A percentile compares a stretch with the other conserved stretches of the same genome.
These are phyloP conservation scores for Drosophila takahashii DNA, from an alignment of 1,140 invertebrate genomes.

Conservation along the genomic window DNA sequence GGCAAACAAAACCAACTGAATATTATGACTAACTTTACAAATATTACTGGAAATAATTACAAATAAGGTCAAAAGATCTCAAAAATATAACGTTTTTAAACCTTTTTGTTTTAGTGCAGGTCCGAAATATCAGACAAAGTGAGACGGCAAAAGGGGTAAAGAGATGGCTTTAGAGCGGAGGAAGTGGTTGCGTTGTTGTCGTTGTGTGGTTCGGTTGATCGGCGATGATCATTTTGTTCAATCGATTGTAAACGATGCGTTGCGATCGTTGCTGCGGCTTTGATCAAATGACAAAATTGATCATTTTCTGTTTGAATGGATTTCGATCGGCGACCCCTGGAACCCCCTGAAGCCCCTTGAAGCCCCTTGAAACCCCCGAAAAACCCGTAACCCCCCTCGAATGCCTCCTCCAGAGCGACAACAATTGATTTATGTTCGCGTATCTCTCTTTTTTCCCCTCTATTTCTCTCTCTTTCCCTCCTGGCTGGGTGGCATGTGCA, in stretches of 20 bases:
- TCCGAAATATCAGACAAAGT: conserved; percentile 3
- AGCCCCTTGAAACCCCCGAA: neutral
- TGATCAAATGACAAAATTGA: conserved; percentile 84
- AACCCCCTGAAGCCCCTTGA: neutral
- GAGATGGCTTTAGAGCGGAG: conserved; percentile 28
- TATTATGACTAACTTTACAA: too few relatives aligned
- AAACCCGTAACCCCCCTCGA: neutral
- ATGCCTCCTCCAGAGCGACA: conserved; percentile 35
- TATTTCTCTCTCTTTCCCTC: conserved; percentile 20
- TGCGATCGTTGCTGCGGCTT: conserved; percentile 82
- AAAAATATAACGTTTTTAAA: too few relatives aligned
- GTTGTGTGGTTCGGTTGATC: conserved; percentile 49
- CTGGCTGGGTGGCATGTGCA: conserved; percentile 69
- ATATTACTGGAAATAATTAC: neutral
- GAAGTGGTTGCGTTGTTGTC: conserved; percentile 56
- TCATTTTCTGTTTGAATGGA: conserved; percentile 84
- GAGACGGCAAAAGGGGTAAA: neutral
- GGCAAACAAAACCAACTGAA: too few relatives aligned
- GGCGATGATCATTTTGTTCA: conserved; percentile 82
- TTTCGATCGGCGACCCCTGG: conserved; percentile 56
- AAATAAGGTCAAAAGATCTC: too few relatives aligned
- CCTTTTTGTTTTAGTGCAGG: conserved; percentile 16
- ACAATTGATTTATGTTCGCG: conserved; percentile 76
- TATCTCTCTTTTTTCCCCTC: conserved; percentile 24
- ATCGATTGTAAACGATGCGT: conserved; percentile 82